phyloP scores from a whole-genome alignment of 2,888 invertebrate genomes.

The Papilio gigon region DNA sequence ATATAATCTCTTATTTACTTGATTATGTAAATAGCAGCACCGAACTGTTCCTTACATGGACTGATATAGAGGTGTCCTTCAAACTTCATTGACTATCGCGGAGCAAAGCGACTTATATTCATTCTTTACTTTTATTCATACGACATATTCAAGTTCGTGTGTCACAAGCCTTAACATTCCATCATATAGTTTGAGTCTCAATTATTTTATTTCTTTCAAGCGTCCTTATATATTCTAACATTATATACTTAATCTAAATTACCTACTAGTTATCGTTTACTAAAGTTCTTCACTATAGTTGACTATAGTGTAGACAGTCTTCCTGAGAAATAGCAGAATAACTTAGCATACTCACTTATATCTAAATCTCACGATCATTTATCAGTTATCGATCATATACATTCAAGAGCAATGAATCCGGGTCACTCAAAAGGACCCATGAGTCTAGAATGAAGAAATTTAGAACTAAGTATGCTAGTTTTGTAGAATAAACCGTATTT shows the following conservation, averaged over 20 bases:
- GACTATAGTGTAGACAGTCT: neutral
- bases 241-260: neutral
- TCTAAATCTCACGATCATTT: neutral
- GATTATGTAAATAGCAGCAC: neutral
- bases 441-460: too few species aligned
- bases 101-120: neutral
- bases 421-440: too few species aligned
- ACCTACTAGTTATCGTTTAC: neutral
- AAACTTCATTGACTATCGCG: neutral
- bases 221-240: neutral
- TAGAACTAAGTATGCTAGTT: too few species aligned
- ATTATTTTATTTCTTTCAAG: neutral
- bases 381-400: too few species aligned
- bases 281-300: slow-evolving; percentile 2
- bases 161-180: neutral
- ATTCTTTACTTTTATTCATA: neutral
- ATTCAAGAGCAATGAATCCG: too few species aligned
- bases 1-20: neutral
- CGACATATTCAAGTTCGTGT: neutral
- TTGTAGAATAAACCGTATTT: too few species aligned
- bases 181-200: neutral
- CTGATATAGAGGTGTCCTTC: neutral
- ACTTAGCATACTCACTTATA: neutral
- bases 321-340: neutral
- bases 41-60: neutral